These are phyloP conservation scores for Apus apus DNA, from an alignment of 2,113 vertebrate genomes.

Conservation along the genomic window DNA sequence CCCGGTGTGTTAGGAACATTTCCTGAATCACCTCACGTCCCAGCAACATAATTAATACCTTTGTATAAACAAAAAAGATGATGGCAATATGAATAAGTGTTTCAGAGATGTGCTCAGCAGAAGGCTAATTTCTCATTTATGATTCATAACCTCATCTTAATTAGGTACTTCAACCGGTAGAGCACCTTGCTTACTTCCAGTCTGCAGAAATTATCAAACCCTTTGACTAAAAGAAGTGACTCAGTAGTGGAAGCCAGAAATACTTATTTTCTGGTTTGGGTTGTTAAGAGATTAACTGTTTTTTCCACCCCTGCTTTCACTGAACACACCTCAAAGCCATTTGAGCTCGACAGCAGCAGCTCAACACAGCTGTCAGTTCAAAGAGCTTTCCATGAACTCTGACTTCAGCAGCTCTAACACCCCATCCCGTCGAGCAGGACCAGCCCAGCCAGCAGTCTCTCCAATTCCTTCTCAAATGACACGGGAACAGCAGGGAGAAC, in stretches of 20 bases:
- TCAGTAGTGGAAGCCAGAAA: not conserved
- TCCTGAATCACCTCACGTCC: conserved; percentile 14
- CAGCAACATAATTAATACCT: conserved; percentile 23
- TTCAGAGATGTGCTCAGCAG: conserved; percentile 16
- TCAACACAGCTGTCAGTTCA: not conserved
- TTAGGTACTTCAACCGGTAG: conserved; percentile 5
- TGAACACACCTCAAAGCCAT: not conserved
- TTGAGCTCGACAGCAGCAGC: not conserved
- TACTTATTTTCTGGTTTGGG: not conserved
- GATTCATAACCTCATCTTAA: conserved; percentile 37
- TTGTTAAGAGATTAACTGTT: not conserved
- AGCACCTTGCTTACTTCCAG: conserved; percentile 13
- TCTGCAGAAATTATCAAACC: not conserved
- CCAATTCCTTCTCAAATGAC: conserved; percentile 33
- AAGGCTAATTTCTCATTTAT: conserved; percentile 31
- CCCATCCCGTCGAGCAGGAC: not conserved
- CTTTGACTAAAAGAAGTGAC: not conserved
- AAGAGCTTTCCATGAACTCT: not conserved
- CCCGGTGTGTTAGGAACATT: not conserved
- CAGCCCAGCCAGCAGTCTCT: not conserved
- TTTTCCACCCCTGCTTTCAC: not conserved
- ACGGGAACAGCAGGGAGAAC: conserved; percentile 2
- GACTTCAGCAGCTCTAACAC: conserved; percentile 1
- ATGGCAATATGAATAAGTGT: not conserved
- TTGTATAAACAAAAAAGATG: not conserved